phyloP scores from a whole-genome alignment of 2,888 invertebrate species.

The Ellobium chinense region DNA sequence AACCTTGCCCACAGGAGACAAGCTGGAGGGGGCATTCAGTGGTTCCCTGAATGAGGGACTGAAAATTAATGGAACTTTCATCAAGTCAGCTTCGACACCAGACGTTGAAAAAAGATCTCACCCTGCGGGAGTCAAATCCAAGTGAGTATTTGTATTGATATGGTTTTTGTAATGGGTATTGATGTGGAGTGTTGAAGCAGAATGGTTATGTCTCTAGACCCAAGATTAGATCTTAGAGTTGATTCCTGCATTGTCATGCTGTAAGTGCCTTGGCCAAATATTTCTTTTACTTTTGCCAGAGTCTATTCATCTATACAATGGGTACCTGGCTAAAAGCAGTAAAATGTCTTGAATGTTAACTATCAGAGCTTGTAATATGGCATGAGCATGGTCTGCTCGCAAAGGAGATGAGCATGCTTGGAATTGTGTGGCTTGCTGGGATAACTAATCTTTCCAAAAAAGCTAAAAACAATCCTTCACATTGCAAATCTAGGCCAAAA shows the following conservation, averaged over 20 bases:
- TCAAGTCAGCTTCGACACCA: conserved; percentile 71
- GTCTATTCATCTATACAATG: too few relatives aligned
- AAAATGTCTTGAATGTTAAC: too few relatives aligned
- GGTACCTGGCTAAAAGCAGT: too few relatives aligned
- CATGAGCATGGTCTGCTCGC: too few relatives aligned
- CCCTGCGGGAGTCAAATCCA: conserved; percentile 43
- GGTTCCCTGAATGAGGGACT: conserved; percentile 88
- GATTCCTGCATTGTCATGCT: background rate
- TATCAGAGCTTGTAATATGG: too few relatives aligned
- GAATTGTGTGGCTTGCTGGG: too few relatives aligned
- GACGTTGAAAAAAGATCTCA: conserved; percentile 34
- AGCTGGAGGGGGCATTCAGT: conserved; percentile 86
- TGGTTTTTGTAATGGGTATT: background rate
- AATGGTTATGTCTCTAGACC: background rate
- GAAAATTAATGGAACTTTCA: conserved; percentile 86
- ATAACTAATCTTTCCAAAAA: too few relatives aligned
- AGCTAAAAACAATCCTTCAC: too few relatives aligned
- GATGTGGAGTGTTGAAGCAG: background rate
- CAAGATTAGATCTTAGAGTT: background rate
- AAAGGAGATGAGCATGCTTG: too few relatives aligned
- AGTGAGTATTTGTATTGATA: conserved; percentile 37
- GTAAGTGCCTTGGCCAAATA: too few relatives aligned
- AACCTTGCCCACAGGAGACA: conserved; percentile 88
- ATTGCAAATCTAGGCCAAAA: too few relatives aligned
- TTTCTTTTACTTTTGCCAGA: too few relatives aligned